These are phyloP conservation scores for Microcebus ravelobensis DNA, from an alignment of 2,113 vertebrate species.

Conservation along the genomic window DNA sequence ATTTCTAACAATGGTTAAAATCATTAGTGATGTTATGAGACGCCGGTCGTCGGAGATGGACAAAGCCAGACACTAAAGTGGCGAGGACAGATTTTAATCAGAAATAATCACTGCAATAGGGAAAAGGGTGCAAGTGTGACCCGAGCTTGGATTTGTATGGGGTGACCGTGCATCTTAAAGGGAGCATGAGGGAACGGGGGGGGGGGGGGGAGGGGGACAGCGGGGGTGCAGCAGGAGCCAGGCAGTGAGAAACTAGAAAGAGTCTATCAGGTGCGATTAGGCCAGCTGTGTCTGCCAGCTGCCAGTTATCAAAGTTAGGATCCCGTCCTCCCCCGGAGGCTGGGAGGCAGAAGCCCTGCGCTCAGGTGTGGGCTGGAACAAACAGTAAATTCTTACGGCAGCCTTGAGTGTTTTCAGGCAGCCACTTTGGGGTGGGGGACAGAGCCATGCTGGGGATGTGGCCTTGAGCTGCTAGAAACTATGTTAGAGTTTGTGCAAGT, in stretches of 20 bases:
- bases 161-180: neutral
- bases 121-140: neutral
- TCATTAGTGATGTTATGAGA: neutral
- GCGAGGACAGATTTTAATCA: neutral
- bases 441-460: neutral
- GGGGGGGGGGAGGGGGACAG: too few relatives aligned
- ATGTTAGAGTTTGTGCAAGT: neutral
- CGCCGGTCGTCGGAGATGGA: neutral
- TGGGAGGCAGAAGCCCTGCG: neutral
- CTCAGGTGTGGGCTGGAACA: slow-evolving; percentile 20
- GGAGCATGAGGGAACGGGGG: neutral
- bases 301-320: neutral
- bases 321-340: neutral
- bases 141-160: neutral
- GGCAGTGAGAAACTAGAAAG: neutral
- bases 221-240: neutral
- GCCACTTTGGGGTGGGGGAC: neutral
- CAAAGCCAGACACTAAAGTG: neutral
- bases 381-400: neutral
- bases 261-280: neutral
- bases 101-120: neutral
- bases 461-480: neutral
- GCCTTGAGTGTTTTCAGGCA: neutral
- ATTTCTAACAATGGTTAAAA: neutral
- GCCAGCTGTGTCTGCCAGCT: neutral